Evolutionary conservation across 2,888 invertebrate species (phyloP).

Genomic region (Cremastinae sp.): DNA sequence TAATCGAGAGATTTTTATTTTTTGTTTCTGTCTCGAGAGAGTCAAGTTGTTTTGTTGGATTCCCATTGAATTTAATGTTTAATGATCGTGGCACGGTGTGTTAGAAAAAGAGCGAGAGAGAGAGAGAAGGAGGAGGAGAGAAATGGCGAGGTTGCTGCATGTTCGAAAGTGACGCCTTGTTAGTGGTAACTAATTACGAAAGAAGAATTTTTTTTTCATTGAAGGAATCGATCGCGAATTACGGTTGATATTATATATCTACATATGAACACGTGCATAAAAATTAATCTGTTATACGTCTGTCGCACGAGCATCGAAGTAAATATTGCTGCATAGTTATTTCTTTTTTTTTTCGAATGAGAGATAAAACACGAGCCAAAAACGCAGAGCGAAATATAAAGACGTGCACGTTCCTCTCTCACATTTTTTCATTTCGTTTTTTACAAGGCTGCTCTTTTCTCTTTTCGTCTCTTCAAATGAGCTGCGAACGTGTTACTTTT

Average conservation of each 20-base stretch:
- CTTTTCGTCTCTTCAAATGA: conserved; percentile 17
- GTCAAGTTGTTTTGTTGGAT: conserved; percentile 33
- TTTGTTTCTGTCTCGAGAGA: conserved; percentile 46
- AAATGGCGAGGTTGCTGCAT: conserved; percentile 78
- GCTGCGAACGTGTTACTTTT: conserved; percentile 57
- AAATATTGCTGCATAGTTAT: conserved; percentile 34
- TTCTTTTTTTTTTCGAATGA: not conserved
- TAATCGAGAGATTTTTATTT: conserved; percentile 38
- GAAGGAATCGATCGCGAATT: conserved; percentile 64
- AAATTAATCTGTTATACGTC: conserved; percentile 30
- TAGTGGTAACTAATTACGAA: conserved; percentile 77
- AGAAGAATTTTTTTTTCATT: not conserved
- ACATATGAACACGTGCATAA: conserved; percentile 43
- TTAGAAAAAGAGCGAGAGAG: conserved; percentile 75
- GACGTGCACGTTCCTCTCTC: conserved; percentile 48
- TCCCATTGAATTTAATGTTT: conserved; percentile 77
- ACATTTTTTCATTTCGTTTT: conserved; percentile 3
- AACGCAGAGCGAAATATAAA: conserved; percentile 11
- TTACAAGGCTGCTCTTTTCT: conserved; percentile 5
- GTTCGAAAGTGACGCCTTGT: conserved; percentile 78
- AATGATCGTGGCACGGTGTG: conserved; percentile 80
- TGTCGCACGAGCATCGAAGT: conserved; percentile 60
- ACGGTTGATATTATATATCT: conserved; percentile 15
- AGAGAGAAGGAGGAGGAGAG: conserved; percentile 73
- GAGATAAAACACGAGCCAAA: not conserved